Percentiles rank a stretch among this genome's conserved stretches.
Evolutionary conservation across 2,888 invertebrate species (phyloP).

Genomic region (Ornithoptera alexandrae): DNA sequence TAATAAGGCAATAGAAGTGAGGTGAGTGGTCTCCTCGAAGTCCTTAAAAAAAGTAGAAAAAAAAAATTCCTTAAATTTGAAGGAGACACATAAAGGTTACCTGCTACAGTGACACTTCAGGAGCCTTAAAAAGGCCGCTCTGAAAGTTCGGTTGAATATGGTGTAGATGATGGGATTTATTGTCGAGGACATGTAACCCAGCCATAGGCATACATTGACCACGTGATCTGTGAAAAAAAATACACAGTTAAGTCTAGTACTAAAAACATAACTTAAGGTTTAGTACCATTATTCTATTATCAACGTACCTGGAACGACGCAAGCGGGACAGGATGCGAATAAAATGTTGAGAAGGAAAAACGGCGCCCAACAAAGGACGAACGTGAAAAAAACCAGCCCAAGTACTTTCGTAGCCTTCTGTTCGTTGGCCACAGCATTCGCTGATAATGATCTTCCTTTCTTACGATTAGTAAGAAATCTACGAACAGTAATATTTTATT

Average conservation of each 20-base stretch:
- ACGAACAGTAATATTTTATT: slow-evolving; percentile 42
- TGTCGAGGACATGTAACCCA: slow-evolving; percentile 95
- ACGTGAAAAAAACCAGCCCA: slow-evolving; percentile 94
- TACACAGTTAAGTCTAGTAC: not conserved
- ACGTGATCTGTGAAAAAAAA: slow-evolving; percentile 77
- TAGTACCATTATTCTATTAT: not conserved
- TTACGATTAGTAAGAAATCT: slow-evolving; percentile 85
- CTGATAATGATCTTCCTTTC: slow-evolving; percentile 85
- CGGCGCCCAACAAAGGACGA: slow-evolving; percentile 95
- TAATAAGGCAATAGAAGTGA: too few relatives aligned
- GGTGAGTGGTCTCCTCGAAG: not conserved
- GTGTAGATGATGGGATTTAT: slow-evolving; percentile 97
- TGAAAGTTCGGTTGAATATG: slow-evolving; percentile 93
- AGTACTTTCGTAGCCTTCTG: slow-evolving; percentile 97
- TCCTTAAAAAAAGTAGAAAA: not conserved
- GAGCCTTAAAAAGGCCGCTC: slow-evolving; percentile 89
- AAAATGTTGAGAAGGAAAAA: slow-evolving; percentile 94
- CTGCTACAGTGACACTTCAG: slow-evolving; percentile 87
- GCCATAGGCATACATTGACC: slow-evolving; percentile 91
- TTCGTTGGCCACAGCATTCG: slow-evolving; percentile 92
- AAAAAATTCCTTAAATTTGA: not conserved
- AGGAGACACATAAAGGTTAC: slow-evolving; percentile 55
- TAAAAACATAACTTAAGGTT: not conserved
- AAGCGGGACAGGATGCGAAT: slow-evolving; percentile 90
- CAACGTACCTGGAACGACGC: slow-evolving; percentile 83